Evolutionary conservation across 2,888 invertebrate genomes (phyloP), one percentile per base, ranked within the genome.

Genomic region (Caenorhabditis becei): DNA sequence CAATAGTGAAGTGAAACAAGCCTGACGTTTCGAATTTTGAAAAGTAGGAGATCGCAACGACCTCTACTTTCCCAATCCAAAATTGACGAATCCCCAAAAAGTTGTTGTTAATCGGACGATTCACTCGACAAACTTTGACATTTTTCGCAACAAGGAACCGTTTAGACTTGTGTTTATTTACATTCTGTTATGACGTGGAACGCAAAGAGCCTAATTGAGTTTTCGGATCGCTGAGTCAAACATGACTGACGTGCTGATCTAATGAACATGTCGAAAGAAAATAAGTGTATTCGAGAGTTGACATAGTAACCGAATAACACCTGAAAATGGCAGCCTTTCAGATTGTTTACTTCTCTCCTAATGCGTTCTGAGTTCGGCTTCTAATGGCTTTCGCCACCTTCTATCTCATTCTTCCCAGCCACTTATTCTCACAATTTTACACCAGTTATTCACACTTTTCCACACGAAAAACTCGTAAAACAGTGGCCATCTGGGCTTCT

Each of bases 401-500:
- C 41, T 14, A 5, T 35, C 35, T 35, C 35, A 8, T 10, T 41
- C 16, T 32, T 32, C 41, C 41, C 14, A 41, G 47, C 47, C 47
- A 47, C 41, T 41, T 41, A 14, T 16, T 14, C 41, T 14, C 41
- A 41, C 41, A 41, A 10, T 41, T 41, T 41, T 41, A 18, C 47
- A n/a, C 18, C 47, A 18, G 10, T 18, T 10, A 10, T 35, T 35
- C 35, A 5, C 35, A 35, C 10, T 35, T 11, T 18, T 3, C 41
- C 32, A 32, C 41, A 41, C 41, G 41, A 41, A 41, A 23, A 53
- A 24, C 53, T 1, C 53, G 24, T 53, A 53, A 53, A 53, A 53
- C 24, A 24, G 53, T 26, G 53, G 54, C 28, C 58, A 58, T 37
- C 58, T 58, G 58, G 35, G 37, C 18, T 49, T 63, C 35, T 28